A percentile compares a stretch with the other conserved stretches of the same genome.
phyloP scores from a whole-genome alignment of 2,888 invertebrate genomes.

The Aquatica leii region DNA sequence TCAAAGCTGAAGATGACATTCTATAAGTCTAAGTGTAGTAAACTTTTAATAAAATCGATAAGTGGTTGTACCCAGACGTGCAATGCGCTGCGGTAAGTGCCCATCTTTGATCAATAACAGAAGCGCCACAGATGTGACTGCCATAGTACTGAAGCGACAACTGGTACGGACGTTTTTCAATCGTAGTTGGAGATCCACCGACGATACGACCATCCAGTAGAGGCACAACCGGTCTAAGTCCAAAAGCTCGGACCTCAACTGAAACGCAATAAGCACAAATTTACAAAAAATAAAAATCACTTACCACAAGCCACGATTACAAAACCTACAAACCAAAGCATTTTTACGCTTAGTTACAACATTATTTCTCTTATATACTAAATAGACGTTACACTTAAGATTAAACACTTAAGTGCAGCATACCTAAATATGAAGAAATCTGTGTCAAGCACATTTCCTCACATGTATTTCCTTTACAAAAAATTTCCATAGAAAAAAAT shows the following conservation, averaged over 20 bases:
- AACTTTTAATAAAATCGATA: slow-evolving; percentile 7
- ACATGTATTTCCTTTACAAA: too few species aligned
- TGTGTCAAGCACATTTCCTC: too few species aligned
- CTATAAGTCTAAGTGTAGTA: slow-evolving; percentile 1
- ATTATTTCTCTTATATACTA: too few species aligned
- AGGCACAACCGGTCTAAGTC: background rate
- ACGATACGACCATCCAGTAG: slow-evolving; percentile 49
- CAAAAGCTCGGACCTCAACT: background rate
- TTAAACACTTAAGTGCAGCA: too few species aligned
- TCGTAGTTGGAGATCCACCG: slow-evolving; percentile 53
- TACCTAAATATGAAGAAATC: too few species aligned
- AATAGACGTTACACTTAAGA: too few species aligned
- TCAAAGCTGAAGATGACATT: background rate
- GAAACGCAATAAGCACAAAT: background rate
- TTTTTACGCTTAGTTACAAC: too few species aligned
- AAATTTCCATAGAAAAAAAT: too few species aligned
- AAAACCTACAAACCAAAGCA: too few species aligned
- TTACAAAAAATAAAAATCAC: too few species aligned
- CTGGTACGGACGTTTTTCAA: slow-evolving; percentile 56
- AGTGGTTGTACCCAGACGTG: slow-evolving; percentile 14
- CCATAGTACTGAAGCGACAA: slow-evolving; percentile 47
- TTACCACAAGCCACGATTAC: too few species aligned
- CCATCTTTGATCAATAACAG: slow-evolving; percentile 48
- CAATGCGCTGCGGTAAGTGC: slow-evolving; percentile 50
- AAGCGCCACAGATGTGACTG: slow-evolving; percentile 49